phyloP scores from a whole-genome alignment of 1,140 invertebrate species.

The Bacillus rossius region DNA sequence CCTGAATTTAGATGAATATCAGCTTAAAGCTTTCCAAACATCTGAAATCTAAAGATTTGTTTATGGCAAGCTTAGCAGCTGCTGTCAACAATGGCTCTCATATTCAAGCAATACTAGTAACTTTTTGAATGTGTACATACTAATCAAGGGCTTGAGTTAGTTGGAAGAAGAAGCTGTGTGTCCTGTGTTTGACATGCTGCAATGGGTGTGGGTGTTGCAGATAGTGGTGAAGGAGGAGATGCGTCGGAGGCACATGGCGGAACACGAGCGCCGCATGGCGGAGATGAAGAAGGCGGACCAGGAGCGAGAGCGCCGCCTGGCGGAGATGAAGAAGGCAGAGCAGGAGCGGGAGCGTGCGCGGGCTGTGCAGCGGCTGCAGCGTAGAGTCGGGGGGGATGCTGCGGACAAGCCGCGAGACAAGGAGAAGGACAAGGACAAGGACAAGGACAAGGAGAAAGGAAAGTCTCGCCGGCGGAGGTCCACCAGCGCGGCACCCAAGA shows the following conservation, averaged over 20 bases:
- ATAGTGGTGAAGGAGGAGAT: conserved; percentile 84
- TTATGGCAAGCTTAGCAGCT: too few relatives aligned
- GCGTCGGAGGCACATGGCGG: conserved; percentile 76
- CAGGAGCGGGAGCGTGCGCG: conserved; percentile 35
- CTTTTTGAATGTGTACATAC: too few relatives aligned
- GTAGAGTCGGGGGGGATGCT: not conserved
- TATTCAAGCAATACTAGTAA: too few relatives aligned
- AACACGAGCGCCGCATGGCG: conserved; percentile 69
- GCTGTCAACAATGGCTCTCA: too few relatives aligned
- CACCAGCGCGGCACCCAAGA: not conserved
- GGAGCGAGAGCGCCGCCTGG: conserved; percentile 51
- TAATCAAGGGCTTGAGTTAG: too few relatives aligned
- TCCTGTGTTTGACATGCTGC: too few relatives aligned
- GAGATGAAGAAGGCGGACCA: conserved; percentile 54
- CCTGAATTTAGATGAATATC: too few relatives aligned
- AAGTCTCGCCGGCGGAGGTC: not conserved
- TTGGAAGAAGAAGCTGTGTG: too few relatives aligned
- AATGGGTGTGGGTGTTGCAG: conserved; percentile 50
- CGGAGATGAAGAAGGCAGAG: conserved; percentile 56
- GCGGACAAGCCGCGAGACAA: conserved; percentile 4
- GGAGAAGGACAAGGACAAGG: too few relatives aligned
- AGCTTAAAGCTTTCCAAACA: too few relatives aligned
- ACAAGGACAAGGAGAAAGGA: not conserved
- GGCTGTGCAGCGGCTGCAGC: conserved; percentile 9
- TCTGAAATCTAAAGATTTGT: too few relatives aligned